Percentiles rank a stretch among this genome's conserved stretches.
Conservation (phyloP, 2,888 invertebrate species). For the Dione juno region DNA sequence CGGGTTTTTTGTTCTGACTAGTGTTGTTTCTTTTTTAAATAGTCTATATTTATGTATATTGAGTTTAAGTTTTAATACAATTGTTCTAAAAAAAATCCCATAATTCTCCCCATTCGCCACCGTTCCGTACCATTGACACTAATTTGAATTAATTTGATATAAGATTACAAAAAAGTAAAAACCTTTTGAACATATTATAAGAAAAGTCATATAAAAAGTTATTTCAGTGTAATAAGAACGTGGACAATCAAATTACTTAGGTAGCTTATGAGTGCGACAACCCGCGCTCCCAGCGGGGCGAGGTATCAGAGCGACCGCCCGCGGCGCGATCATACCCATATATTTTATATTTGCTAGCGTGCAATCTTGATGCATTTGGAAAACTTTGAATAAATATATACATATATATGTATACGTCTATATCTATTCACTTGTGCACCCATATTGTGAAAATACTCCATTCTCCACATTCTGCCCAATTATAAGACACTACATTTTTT, state of each 20-base stretch:
- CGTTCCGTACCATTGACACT: no score
- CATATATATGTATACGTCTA: background rate
- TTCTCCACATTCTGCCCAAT: no score
- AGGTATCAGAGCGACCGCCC: constrained; percentile 12
- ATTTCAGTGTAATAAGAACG: constrained; percentile 1
- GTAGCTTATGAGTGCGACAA: constrained; percentile 9
- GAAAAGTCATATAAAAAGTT: constrained; percentile 14
- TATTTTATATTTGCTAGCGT: constrained; percentile 15
- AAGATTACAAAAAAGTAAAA: no score
- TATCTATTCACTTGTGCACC: no score
- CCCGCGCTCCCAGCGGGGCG: constrained; percentile 20
- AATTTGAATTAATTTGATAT: no score
- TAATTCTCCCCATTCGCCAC: no score
- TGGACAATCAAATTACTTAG: constrained; percentile 25
- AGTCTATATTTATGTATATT: background rate
- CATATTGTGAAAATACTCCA: no score
- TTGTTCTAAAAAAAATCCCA: no score
- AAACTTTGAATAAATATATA: background rate
- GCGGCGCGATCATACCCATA: constrained; percentile 11
- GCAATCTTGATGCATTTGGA: constrained; percentile 16
- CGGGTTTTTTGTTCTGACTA: background rate
- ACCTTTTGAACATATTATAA: background rate
- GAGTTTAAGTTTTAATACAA: background rate
- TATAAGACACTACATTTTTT: no score
- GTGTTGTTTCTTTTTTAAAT: constrained; percentile 5